Base-by-base conservation (phyloP, 2,113 vertebrate species). In the Pampusana beccarii region DNA sequence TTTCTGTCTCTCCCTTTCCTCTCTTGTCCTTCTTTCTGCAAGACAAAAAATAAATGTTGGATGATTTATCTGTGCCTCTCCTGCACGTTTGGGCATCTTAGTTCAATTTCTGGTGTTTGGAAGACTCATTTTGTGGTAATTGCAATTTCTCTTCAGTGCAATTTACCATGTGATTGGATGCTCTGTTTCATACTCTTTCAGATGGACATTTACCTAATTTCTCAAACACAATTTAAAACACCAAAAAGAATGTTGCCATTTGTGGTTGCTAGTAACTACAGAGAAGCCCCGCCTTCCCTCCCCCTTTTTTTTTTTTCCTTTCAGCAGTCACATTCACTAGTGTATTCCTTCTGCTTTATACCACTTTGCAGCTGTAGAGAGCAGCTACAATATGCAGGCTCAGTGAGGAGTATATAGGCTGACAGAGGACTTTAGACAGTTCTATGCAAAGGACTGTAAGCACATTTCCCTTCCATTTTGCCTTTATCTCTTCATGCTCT, bases 381-480 rank as follows among this genome's bases (percentile, higher is more conserved):
- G 16, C 33, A 90, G 33, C 31, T 56, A 19, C 23, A 65, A 26
- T 69, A 33, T 2, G 10, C 8, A 51, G 42, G 9, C 16, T 73
- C 10, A 8, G 4, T 66, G 40, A 88, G 56, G 24, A 2, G 0
- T 46, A 26, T 34, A 5, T 26, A 33, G 24, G 16, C 36, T 48
- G 51, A 26, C 3, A 86, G 40, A 57, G 17, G 50, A 61, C 57
- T 86, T 80, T 56, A 83, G 64, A 64, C 33, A 51, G 11, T 24
- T 12, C 31, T 0, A 0, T 61, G 18, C 36, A 29, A 53, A 77
- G 17, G 8, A 42, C 17, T 51, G 2, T 6, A 56, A 53, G 26
- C 23, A 53, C 8, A 57, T 61, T 87, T 78, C 24, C 24, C 3
- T 69, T 69, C 50, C 67, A 16, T 46, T 83, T 89, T 80, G 38